Evolutionary conservation across 2,888 invertebrate species (phyloP).

Genomic region (Diploptera punctata): DNA sequence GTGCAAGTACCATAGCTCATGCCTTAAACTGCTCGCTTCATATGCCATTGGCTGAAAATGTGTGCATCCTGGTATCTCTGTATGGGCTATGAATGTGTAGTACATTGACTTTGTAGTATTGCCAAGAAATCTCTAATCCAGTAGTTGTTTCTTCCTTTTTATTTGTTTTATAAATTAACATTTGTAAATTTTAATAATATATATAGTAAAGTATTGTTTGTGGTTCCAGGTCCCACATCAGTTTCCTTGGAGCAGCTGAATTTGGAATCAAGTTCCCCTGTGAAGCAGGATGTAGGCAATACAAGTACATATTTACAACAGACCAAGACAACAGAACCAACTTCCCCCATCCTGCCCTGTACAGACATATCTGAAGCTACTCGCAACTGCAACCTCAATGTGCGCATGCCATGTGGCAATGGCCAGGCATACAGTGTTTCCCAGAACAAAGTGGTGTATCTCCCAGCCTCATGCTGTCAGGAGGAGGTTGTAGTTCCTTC

Average conservation of each 20-base stretch:
- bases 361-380: conserved; percentile 42
- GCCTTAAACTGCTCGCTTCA: no score
- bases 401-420: conserved; percentile 84
- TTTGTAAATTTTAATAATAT: no score
- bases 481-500: conserved; percentile 57
- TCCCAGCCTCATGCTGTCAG: conserved; percentile 61
- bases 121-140: no score
- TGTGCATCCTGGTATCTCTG: no score
- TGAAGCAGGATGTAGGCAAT: conserved; percentile 45
- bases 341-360: conserved; percentile 14
- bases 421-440: conserved; percentile 89
- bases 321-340: conserved; percentile 20
- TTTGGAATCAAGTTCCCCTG: conserved; percentile 49
- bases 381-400: conserved; percentile 52
- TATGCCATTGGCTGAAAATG: no score
- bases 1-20: no score
- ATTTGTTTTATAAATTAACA: no score
- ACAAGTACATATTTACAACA: conserved; percentile 5
- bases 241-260: conserved; percentile 72
- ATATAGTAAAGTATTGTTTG: no score
- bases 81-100: no score
- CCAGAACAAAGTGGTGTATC: conserved; percentile 86
- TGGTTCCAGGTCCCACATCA: conserved; percentile 63
- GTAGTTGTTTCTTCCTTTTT: no score
- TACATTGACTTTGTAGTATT: no score